A percentile compares a stretch with the other conserved stretches of the same genome.
phyloP scores from a whole-genome alignment of 2,113 vertebrate species.

The Parotia lawesii region DNA sequence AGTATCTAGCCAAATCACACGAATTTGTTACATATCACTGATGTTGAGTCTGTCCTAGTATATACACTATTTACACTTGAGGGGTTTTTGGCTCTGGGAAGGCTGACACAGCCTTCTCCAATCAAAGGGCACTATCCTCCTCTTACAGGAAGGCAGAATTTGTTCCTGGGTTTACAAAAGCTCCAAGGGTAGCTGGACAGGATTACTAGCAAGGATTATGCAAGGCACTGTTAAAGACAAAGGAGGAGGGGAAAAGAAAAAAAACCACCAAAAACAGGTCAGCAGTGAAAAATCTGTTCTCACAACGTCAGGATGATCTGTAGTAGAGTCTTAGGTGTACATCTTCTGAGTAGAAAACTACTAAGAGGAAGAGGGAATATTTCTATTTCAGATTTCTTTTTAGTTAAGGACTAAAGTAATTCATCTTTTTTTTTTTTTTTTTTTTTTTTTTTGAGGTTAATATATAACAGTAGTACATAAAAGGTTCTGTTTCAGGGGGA shows the following conservation, averaged over 20 bases:
- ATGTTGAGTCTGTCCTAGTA: background rate
- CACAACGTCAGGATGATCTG: background rate
- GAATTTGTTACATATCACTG: background rate
- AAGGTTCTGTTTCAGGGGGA: background rate
- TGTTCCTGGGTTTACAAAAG: background rate
- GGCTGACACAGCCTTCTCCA: background rate
- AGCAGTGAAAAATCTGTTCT: background rate
- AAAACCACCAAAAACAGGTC: background rate
- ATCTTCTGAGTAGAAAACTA: background rate
- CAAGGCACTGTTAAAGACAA: background rate
- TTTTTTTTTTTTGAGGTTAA: background rate
- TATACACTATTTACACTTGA: background rate
- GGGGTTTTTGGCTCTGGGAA: background rate
- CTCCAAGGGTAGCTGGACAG: background rate
- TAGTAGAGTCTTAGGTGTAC: background rate
- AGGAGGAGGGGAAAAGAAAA: fast-evolving
- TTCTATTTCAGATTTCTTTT: background rate
- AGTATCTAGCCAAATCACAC: background rate
- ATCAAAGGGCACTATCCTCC: background rate
- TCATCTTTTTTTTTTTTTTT: no score
- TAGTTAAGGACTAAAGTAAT: background rate
- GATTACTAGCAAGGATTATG: background rate
- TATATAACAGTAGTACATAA: constrained; percentile 6
- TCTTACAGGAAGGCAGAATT: background rate
- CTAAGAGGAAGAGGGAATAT: background rate